These are phyloP conservation scores for Hemithea aestivaria DNA, from an alignment of 2,888 invertebrate species.

Conservation along the genomic window DNA sequence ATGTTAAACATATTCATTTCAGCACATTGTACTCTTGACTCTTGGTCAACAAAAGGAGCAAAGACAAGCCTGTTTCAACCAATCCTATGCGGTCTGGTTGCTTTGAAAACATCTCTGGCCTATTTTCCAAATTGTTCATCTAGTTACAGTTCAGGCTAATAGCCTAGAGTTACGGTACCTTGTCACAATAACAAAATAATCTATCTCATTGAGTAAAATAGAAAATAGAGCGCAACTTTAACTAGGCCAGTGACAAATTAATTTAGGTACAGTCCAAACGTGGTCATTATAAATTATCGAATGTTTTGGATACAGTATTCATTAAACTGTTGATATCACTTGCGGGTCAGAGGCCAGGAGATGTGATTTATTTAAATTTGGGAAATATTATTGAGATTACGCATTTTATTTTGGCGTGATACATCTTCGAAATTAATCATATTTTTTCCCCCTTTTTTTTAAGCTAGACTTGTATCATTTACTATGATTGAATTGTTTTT, in stretches of 20 bases:
- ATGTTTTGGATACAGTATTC: conserved; percentile 56
- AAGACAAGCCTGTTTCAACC: conserved; percentile 10
- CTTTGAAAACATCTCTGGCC: conserved; percentile 36
- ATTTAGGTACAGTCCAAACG: background rate
- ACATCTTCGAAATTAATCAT: conserved; percentile 5
- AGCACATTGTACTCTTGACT: too few relatives aligned
- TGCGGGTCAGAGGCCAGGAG: conserved; percentile 45
- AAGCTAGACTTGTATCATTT: too few relatives aligned
- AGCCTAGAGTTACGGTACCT: background rate
- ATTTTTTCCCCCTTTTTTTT: too few relatives aligned
- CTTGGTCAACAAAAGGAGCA: conserved; percentile 25
- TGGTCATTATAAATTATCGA: conserved; percentile 43
- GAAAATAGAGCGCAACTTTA: conserved; percentile 9
- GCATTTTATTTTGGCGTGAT: background rate
- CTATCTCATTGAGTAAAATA: background rate
- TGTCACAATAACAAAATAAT: background rate
- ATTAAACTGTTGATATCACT: conserved; percentile 59
- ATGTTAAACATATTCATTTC: too few relatives aligned
- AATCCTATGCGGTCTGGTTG: conserved; percentile 37
- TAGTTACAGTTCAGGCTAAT: conserved; percentile 3
- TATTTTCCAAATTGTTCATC: conserved; percentile 25
- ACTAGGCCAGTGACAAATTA: too few relatives aligned
- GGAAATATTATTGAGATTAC: background rate
- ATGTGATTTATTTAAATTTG: conserved; percentile 30
- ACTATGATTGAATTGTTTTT: too few relatives aligned